Percentiles rank a stretch among this genome's conserved stretches.
Conservation (phyloP, 2,888 invertebrate species). For the Allolobophora icterica region DNA sequence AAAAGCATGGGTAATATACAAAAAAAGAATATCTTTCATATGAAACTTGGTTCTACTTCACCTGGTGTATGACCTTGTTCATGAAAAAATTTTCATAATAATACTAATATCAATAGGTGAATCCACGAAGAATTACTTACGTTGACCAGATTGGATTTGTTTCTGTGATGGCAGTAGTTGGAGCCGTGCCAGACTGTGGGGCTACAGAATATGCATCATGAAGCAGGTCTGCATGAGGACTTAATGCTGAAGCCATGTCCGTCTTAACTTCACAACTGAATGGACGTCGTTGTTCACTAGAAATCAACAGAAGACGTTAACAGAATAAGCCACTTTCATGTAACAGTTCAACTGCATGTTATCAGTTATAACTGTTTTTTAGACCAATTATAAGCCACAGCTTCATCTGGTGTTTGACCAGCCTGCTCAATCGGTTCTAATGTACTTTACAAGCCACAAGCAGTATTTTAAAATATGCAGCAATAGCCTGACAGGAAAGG, state of each 20-base stretch:
- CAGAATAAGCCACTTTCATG: no score
- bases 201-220: not conserved
- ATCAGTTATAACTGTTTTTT: no score
- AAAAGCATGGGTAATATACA: not conserved
- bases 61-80: not conserved
- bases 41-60: not conserved
- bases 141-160: constrained; percentile 23
- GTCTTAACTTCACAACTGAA: constrained; percentile 1
- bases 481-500: no score
- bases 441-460: no score
- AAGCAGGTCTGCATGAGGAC: not conserved
- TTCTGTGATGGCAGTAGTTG: not conserved
- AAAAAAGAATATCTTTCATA: not conserved
- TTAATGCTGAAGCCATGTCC: not conserved
- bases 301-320: not conserved
- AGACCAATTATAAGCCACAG: no score
- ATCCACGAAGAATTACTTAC: constrained; percentile 6
- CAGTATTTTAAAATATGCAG: no score
- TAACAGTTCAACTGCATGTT: no score
- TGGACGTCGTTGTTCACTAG: not conserved
- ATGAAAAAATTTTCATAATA: no score
- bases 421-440: no score
- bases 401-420: no score
- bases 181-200: not conserved
- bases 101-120: no score